Evolutionary conservation across 2,113 vertebrate species (phyloP).

Genomic region (Heliornis fulica): DNA sequence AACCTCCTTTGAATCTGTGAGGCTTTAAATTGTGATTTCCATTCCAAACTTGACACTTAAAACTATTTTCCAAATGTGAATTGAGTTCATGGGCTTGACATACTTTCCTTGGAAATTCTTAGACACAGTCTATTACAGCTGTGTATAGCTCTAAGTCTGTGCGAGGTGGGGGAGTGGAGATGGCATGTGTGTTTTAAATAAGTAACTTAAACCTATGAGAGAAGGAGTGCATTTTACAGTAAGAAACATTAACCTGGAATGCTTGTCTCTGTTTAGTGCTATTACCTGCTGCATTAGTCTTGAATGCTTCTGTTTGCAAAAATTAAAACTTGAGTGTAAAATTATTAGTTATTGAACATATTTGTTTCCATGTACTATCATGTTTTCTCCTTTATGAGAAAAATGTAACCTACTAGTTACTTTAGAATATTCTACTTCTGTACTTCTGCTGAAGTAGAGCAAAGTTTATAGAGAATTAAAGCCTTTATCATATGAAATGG

Average conservation of each 20-base stretch:
- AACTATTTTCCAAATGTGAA: not conserved
- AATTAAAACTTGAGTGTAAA: not conserved
- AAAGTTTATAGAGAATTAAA: not conserved
- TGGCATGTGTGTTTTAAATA: not conserved
- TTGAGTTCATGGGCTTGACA: not conserved
- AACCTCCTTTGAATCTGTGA: not conserved
- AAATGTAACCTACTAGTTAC: not conserved
- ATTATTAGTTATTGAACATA: not conserved
- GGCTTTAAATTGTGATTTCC: not conserved
- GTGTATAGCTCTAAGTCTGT: not conserved
- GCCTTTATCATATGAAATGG: not conserved
- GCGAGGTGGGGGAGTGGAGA: too few relatives aligned
- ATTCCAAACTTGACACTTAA: not conserved
- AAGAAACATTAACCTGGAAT: not conserved
- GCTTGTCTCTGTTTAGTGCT: not conserved
- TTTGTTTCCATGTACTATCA: not conserved
- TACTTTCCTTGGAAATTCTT: not conserved
- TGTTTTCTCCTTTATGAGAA: not conserved
- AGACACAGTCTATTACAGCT: not conserved
- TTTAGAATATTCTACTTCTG: not conserved
- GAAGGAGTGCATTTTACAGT: not conserved
- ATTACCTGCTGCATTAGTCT: not conserved
- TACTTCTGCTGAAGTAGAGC: not conserved
- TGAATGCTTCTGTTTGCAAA: not conserved
- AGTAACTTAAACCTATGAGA: not conserved